These are phyloP conservation scores for Coccyzus lansbergi DNA, from an alignment of 2,797 vertebrate genomes.

Conservation along the genomic window DNA sequence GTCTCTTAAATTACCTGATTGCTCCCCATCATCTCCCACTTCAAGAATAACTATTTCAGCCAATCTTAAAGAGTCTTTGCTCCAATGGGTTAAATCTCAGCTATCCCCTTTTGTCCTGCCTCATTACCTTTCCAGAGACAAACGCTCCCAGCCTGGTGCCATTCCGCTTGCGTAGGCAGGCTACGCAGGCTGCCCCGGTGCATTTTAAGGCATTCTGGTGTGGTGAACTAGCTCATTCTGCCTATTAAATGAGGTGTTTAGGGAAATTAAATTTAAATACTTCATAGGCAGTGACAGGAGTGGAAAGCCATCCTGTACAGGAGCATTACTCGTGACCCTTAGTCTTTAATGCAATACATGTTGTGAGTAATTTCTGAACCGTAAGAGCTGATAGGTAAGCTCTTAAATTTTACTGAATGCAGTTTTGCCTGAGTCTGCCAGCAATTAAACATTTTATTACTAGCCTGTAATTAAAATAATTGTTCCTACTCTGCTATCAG, in stretches of 20 bases:
- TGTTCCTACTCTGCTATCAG: neutral
- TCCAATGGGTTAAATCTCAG: neutral
- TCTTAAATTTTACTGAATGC: neutral
- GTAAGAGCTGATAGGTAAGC: neutral
- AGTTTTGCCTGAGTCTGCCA: neutral
- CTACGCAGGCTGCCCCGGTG: neutral
- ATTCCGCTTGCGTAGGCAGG: neutral
- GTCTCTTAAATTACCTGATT: constrained; percentile 14
- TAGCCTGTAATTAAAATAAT: constrained; percentile 36
- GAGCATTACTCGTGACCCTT: neutral
- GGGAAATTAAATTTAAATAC: neutral
- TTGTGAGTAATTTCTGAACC: neutral
- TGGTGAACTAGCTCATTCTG: neutral
- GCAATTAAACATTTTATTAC: neutral
- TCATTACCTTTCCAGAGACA: neutral
- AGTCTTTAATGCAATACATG: neutral
- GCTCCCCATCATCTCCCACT: neutral
- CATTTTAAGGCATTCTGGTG: neutral
- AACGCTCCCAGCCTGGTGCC: neutral
- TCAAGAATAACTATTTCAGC: constrained; percentile 4
- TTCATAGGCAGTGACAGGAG: neutral
- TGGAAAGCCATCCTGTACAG: neutral
- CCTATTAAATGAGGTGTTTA: neutral
- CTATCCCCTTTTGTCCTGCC: neutral
- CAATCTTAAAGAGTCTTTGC: neutral